A percentile compares a stretch with the other conserved stretches of the same genome.
Evolutionary conservation across 2,888 invertebrate genomes (phyloP).

Genomic region (Volucella zonaria): DNA sequence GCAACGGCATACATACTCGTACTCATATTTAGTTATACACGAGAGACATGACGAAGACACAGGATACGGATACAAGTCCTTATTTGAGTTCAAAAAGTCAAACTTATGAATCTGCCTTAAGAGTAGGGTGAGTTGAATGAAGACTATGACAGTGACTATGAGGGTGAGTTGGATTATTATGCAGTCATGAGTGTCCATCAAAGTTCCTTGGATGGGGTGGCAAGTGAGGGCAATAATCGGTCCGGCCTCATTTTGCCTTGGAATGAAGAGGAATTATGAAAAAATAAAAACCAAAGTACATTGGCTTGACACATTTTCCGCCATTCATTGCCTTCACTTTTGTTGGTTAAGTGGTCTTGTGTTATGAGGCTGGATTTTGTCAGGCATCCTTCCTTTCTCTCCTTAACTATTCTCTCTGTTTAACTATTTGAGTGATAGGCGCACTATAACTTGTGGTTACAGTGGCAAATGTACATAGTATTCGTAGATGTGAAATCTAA

Average conservation of each 20-base stretch:
- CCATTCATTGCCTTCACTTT: conserved; percentile 63
- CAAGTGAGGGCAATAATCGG: conserved; percentile 45
- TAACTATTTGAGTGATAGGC: conserved; percentile 48
- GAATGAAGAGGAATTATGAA: conserved; percentile 12
- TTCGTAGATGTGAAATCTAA: conserved; percentile 6
- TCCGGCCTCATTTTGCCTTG: conserved; percentile 61
- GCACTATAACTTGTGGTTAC: conserved; percentile 33
- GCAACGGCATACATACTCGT: too few relatives aligned
- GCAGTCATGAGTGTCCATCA: conserved; percentile 70
- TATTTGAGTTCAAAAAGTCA: conserved; percentile 65
- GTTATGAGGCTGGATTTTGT: conserved; percentile 36
- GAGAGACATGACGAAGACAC: conserved; percentile 52
- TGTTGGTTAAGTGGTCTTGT: conserved; percentile 65
- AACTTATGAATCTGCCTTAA: conserved; percentile 24
- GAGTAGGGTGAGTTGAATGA: too few relatives aligned
- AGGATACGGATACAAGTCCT: conserved; percentile 50
- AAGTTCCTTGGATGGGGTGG: conserved; percentile 43
- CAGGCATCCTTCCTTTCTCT: conserved; percentile 12
- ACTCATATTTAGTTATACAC: conserved; percentile 7
- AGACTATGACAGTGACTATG: neutral
- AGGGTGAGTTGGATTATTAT: conserved; percentile 53
- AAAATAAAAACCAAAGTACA: conserved; percentile 61
- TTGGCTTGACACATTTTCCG: conserved; percentile 73
- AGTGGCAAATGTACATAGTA: neutral
- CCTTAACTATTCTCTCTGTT: conserved; percentile 36